Percentiles rank a stretch among this genome's conserved stretches.
phyloP scores from a whole-genome alignment of 2,797 vertebrate genomes.

The Hyperoplus immaculatus region DNA sequence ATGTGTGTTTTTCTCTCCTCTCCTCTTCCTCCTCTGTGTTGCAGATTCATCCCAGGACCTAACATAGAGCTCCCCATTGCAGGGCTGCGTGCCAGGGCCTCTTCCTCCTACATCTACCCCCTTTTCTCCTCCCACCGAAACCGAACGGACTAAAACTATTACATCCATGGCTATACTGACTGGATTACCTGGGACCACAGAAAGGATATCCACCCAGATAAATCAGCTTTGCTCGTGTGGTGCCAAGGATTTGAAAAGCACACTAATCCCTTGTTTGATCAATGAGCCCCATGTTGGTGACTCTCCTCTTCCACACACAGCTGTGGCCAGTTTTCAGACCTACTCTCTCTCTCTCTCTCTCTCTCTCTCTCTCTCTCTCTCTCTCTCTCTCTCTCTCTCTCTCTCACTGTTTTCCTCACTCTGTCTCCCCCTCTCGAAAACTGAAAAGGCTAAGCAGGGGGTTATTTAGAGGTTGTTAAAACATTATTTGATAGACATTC shows the following conservation, averaged over 20 bases:
- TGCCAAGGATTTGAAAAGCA: conserved; percentile 84
- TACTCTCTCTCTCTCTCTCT: conserved; percentile 21
- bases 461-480: conserved; percentile 78
- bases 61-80: conserved; percentile 85
- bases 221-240: conserved; percentile 79
- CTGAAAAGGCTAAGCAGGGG: conserved; percentile 69
- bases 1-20: conserved; percentile 76
- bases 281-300: conserved; percentile 79
- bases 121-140: conserved; percentile 70
- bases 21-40: conserved; percentile 79
- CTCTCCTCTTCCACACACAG: conserved; percentile 71
- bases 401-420: conserved; percentile 27
- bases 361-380: conserved; percentile 18
- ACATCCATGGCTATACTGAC: conserved; percentile 88
- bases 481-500: conserved; percentile 73
- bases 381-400: conserved; percentile 15
- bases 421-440: conserved; percentile 54
- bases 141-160: conserved; percentile 87
- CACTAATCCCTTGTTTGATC: conserved; percentile 84
- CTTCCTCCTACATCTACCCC: conserved; percentile 75
- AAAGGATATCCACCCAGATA: conserved; percentile 82
- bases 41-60: conserved; percentile 99
- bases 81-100: conserved; percentile 70
- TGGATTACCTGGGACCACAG: conserved; percentile 90
- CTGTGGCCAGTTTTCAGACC: conserved; percentile 70